Conservation (phyloP, 2,888 invertebrate genomes). For the Lasioglossum villosulum region DNA sequence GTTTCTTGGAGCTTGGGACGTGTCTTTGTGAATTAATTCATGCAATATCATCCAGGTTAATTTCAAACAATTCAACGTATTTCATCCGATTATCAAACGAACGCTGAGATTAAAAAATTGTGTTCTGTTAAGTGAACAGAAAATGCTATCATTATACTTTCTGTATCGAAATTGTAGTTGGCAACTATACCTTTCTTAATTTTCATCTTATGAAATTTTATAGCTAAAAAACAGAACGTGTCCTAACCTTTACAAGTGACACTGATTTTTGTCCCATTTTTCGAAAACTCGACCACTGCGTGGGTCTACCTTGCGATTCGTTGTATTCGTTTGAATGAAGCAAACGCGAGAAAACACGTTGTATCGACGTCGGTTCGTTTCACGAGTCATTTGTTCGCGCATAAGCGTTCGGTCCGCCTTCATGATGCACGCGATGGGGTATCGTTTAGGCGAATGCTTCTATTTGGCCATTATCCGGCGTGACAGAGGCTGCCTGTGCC, state of each 20-base stretch:
- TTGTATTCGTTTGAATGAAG: conserved; percentile 38
- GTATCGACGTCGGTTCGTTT: conserved; percentile 69
- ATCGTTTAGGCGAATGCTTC: conserved; percentile 76
- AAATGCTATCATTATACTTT: no score
- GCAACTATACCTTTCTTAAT: no score
- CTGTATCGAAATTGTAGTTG: no score
- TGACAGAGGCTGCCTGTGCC: conserved; percentile 42
- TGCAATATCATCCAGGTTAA: not conserved
- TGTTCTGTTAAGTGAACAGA: not conserved
- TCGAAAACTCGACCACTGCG: no score
- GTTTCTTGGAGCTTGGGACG: not conserved
- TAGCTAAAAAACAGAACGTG: no score
- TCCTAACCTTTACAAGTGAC: no score
- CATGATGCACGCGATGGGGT: conserved; percentile 68
- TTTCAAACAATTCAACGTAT: not conserved
- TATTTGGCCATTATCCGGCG: conserved; percentile 71
- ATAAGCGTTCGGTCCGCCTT: conserved; percentile 65
- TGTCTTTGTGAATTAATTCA: not conserved
- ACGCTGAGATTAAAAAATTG: not conserved
- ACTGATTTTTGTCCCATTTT: no score
- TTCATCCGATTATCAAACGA: not conserved
- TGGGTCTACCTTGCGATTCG: not conserved
- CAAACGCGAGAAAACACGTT: conserved; percentile 12
- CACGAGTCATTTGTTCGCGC: conserved; percentile 76
- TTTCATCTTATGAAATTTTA: no score